Conservation (phyloP, 53 echinoderm and acorn worm genomes). For the Astropecten irregularis region DNA sequence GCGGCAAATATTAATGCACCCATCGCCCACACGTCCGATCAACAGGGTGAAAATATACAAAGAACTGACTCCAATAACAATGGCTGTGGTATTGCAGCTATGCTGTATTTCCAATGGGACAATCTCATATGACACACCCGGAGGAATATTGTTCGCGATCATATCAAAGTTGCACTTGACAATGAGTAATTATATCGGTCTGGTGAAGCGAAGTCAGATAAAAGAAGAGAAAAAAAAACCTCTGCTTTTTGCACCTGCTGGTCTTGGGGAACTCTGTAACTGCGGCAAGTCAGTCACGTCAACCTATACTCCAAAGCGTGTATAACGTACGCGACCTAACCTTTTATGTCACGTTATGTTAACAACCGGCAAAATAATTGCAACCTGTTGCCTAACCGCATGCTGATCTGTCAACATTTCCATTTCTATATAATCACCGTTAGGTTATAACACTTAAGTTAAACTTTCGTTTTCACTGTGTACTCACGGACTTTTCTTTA, state of each 20-base stretch:
- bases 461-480: constrained; percentile 12
- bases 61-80: constrained; percentile 19
- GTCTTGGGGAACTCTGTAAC: too few relatives aligned
- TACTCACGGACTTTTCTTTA: neutral
- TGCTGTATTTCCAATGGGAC: constrained; percentile 20
- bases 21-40: constrained; percentile 42
- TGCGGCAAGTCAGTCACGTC: too few relatives aligned
- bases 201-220: neutral
- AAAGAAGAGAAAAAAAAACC: too few relatives aligned
- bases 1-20: constrained; percentile 28
- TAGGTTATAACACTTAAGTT: neutral
- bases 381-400: constrained; percentile 14
- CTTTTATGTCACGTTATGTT: too few relatives aligned
- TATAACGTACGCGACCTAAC: too few relatives aligned
- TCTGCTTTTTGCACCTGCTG: neutral
- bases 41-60: constrained; percentile 23
- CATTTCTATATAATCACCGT: constrained; percentile 12
- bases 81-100: constrained; percentile 40
- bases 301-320: too few relatives aligned
- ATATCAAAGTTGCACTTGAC: constrained; percentile 19
- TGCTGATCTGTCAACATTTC: constrained; percentile 52
- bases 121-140: constrained; percentile 48
- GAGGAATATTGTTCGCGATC: constrained; percentile 23
- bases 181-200: constrained; percentile 24
- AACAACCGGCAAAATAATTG: neutral